These are phyloP conservation scores for Timema podura DNA, from an alignment of 2,888 invertebrate species.

Conservation along the genomic window DNA sequence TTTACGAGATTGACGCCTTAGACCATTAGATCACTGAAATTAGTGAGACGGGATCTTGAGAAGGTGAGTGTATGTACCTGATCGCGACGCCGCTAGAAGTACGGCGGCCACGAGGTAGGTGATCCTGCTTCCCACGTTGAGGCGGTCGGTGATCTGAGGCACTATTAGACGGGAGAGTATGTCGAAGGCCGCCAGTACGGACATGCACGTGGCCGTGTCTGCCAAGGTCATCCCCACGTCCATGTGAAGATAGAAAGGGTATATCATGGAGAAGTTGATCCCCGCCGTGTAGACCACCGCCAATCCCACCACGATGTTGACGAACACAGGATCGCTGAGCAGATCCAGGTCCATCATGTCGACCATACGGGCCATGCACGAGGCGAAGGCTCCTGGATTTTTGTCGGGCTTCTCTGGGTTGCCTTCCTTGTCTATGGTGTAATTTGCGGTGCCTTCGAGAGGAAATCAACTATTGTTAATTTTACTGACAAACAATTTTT, in stretches of 20 bases:
- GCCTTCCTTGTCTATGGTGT: too few relatives aligned
- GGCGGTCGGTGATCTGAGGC: constrained; percentile 59
- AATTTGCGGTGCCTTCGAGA: too few relatives aligned
- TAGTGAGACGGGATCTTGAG: background rate
- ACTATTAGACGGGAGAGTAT: constrained; percentile 58
- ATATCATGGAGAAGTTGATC: constrained; percentile 66
- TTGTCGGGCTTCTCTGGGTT: too few relatives aligned
- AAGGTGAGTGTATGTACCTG: constrained; percentile 47
- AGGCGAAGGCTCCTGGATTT: background rate
- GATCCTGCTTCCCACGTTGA: constrained; percentile 56
- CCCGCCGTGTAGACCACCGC: constrained; percentile 63
- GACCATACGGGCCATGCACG: constrained; percentile 40
- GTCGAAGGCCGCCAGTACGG: constrained; percentile 64
- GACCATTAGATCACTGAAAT: background rate
- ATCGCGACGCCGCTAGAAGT: constrained; percentile 54
- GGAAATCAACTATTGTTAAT: too few relatives aligned
- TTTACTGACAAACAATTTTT: too few relatives aligned
- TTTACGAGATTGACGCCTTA: background rate
- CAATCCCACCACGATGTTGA: constrained; percentile 63
- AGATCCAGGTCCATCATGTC: constrained; percentile 60
- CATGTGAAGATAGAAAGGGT: constrained; percentile 60
- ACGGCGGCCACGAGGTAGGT: constrained; percentile 60
- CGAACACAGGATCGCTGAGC: constrained; percentile 57
- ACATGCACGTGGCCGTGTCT: constrained; percentile 65
- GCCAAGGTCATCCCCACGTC: constrained; percentile 44